These are phyloP conservation scores for Sebastes diploproa DNA, from an alignment of 2,797 vertebrate genomes.

Conservation along the genomic window DNA sequence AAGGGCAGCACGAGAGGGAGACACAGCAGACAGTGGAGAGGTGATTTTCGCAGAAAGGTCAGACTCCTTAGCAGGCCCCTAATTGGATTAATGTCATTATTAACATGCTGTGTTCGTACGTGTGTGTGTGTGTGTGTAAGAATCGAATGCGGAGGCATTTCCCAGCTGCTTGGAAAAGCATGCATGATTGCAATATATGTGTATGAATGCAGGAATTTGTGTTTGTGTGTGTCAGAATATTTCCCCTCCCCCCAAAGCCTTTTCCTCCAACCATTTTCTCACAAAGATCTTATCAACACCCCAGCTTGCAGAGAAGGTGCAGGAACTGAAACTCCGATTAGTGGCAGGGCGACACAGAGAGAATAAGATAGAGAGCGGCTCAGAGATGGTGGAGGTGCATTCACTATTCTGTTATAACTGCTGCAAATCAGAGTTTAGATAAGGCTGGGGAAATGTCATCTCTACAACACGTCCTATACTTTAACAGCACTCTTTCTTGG, in stretches of 20 bases:
- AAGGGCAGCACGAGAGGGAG: constrained; percentile 43
- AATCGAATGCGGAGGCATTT: neutral
- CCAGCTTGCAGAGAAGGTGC: constrained; percentile 45
- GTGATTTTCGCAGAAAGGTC: constrained; percentile 63
- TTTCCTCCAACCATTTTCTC: constrained; percentile 60
- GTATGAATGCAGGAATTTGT: constrained; percentile 42
- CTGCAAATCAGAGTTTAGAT: constrained; percentile 24
- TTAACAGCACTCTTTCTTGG: neutral
- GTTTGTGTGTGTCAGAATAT: constrained; percentile 41
- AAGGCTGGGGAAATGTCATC: constrained; percentile 13
- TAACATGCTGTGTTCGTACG: constrained; percentile 40
- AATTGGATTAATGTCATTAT: constrained; percentile 72
- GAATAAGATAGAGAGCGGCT: constrained; percentile 31
- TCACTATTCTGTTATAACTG: constrained; percentile 14
- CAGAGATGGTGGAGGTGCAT: constrained; percentile 4
- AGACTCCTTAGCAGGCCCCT: constrained; percentile 48
- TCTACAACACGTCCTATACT: neutral
- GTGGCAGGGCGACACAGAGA: constrained; percentile 28
- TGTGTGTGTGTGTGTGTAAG: constrained; percentile 5
- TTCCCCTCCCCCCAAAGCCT: constrained; percentile 55
- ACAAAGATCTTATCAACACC: constrained; percentile 70
- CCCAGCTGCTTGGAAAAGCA: constrained; percentile 20
- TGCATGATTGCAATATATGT: constrained; percentile 39
- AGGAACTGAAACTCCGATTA: constrained; percentile 58
- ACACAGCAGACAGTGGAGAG: constrained; percentile 34